phyloP scores from a whole-genome alignment of 2,888 invertebrate species.

The Drosophila dives region DNA sequence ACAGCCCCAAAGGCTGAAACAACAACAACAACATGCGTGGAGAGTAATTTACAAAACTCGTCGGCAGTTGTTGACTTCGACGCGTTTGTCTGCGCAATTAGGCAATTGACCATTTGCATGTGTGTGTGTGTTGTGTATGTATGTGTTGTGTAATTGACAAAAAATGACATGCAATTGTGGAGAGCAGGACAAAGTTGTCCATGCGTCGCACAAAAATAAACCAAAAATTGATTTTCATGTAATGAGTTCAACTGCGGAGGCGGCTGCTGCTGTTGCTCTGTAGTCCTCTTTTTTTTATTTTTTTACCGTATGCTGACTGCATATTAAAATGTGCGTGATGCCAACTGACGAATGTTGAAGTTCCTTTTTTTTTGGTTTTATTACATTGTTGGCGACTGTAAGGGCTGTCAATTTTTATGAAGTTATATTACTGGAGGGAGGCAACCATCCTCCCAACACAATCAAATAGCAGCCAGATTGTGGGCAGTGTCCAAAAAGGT shows the following conservation, averaged over 20 bases:
- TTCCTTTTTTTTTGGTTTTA: slow-evolving; percentile 29
- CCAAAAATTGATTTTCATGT: slow-evolving; percentile 78
- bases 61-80: slow-evolving; percentile 72
- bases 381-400: slow-evolving; percentile 43
- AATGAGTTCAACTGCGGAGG: slow-evolving; percentile 70
- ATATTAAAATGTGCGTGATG: slow-evolving; percentile 77
- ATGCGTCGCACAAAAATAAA: slow-evolving; percentile 62
- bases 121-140: slow-evolving; percentile 7
- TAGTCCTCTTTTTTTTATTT: slow-evolving; percentile 28
- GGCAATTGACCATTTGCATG: slow-evolving; percentile 66
- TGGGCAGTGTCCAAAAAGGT: slow-evolving; percentile 34
- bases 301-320: slow-evolving; percentile 65
- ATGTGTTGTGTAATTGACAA: slow-evolving; percentile 67
- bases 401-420: slow-evolving; percentile 77
- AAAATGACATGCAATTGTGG: slow-evolving; percentile 65
- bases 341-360: slow-evolving; percentile 50
- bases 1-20: slow-evolving; percentile 66
- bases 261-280: slow-evolving; percentile 6
- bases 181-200: slow-evolving; percentile 31
- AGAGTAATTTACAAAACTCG: slow-evolving; percentile 76
- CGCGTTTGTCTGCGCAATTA: slow-evolving; percentile 78
- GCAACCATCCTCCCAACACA: background rate
- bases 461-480: slow-evolving; percentile 14
- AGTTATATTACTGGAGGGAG: slow-evolving; percentile 55
- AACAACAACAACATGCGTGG: slow-evolving; percentile 53